Conservation (phyloP, 2,797 vertebrate genomes). For the Ctenopoma multispine region DNA sequence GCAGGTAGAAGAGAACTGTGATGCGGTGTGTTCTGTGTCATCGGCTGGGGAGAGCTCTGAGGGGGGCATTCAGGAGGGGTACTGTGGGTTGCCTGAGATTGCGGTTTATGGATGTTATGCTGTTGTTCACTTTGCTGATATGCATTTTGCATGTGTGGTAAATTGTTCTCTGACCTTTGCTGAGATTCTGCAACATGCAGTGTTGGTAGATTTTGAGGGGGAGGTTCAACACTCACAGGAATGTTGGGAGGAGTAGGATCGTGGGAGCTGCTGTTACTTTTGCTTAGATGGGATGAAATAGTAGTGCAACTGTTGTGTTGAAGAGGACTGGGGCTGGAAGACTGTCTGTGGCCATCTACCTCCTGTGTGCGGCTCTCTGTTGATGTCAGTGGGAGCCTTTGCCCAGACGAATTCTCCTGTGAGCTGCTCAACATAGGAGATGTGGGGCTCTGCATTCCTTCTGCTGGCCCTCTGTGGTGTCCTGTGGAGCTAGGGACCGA, state of each 20-base stretch:
- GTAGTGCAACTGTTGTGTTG: constrained; percentile 21
- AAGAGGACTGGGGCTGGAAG: constrained; percentile 23
- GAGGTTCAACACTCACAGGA: constrained; percentile 35
- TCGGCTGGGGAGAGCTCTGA: constrained; percentile 40
- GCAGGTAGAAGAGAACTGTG: constrained; percentile 33
- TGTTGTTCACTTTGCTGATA: constrained; percentile 46
- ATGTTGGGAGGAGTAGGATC: constrained; percentile 22
- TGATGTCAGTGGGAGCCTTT: constrained; percentile 27
- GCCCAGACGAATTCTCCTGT: constrained; percentile 34
- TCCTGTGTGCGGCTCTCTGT: constrained; percentile 48
- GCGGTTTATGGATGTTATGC: constrained; percentile 45
- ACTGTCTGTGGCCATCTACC: constrained; percentile 41
- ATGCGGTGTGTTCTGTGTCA: constrained; percentile 41
- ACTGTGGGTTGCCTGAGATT: constrained; percentile 12
- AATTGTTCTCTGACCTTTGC: constrained; percentile 33
- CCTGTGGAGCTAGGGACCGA: constrained; percentile 48
- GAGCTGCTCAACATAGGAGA: constrained; percentile 25
- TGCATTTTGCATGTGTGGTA: constrained; percentile 28
- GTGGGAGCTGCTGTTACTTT: constrained; percentile 29
- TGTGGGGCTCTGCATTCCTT: constrained; percentile 56
- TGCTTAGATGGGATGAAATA: constrained; percentile 35
- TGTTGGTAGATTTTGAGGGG: constrained; percentile 25
- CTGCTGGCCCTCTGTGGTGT: constrained; percentile 38
- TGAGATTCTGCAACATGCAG: constrained; percentile 36
- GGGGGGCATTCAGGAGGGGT: constrained; percentile 26